A percentile compares a stretch with the other conserved stretches of the same genome.
Conservation (phyloP, 2,113 vertebrate species). For the Ardeotis arabs region DNA sequence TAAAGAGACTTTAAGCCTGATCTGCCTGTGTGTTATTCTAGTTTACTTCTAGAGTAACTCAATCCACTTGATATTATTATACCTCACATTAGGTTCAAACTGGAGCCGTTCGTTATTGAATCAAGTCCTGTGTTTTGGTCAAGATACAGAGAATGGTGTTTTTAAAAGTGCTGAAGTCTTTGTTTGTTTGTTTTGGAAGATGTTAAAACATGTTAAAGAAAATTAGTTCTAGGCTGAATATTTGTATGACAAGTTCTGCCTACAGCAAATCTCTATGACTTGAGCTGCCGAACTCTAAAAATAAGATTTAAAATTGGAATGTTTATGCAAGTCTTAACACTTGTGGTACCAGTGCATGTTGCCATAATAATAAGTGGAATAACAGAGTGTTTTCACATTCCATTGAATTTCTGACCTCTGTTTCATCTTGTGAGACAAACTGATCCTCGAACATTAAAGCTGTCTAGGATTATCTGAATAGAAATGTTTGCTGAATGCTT, state of each 20-base stretch:
- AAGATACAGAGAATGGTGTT: neutral
- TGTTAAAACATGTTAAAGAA: slow-evolving; percentile 54
- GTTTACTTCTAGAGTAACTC: neutral
- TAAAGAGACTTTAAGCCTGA: neutral
- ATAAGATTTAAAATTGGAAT: slow-evolving; percentile 29
- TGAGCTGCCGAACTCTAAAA: slow-evolving; percentile 12
- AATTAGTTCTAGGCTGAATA: slow-evolving; percentile 51
- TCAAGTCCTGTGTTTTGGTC: neutral
- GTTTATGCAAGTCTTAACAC: slow-evolving; percentile 33
- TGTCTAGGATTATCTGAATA: neutral
- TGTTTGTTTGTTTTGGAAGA: slow-evolving; percentile 54
- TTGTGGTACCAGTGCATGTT: neutral
- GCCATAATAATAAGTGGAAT: neutral
- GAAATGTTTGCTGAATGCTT: neutral
- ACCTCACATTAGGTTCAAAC: neutral
- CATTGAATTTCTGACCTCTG: neutral
- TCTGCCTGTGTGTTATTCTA: neutral
- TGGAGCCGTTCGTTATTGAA: neutral
- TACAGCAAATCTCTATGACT: slow-evolving; percentile 40
- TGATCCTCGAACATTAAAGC: neutral
- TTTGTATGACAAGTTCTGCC: slow-evolving; percentile 60
- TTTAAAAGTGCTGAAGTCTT: slow-evolving; percentile 19
- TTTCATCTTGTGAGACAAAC: slow-evolving; percentile 13
- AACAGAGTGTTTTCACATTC: neutral
- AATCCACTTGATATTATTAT: neutral